Base-by-base conservation (phyloP, 2,113 vertebrate species). In the Sebastes fasciatus region DNA sequence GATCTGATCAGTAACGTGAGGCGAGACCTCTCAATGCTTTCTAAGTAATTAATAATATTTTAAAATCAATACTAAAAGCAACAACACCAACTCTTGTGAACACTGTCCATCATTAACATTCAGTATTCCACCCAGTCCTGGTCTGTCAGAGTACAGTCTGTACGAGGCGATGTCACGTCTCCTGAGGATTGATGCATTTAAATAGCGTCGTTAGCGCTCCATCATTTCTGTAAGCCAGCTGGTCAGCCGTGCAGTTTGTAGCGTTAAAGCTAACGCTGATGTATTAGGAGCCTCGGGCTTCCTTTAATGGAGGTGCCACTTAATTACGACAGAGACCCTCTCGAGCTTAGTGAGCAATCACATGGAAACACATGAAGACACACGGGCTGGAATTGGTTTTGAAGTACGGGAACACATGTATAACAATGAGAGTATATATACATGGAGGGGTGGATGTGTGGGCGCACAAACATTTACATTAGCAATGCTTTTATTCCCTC, bases 261-360 rank as follows among this genome's bases (percentile, higher is more conserved):
- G 75, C 2, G 51, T 45, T 78, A 46, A 62, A 77, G 3, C 40
- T 75, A 34, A 73, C 12, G 3, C 42, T 75, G 26, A 88, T 82
- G 66, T 51, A 66, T 89, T 76, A 26, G 60, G 57, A 75, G 82
- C 78, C 68, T 3, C 4, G 8, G 81, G 87, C 79, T 48, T 74
- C 54, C 81, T 52, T 57, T 84, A 89, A 89, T 81, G 64, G 80
- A 78, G 61, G 34, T 60, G 79, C 75, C 79, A 67, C 80, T 88
- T 89, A 81, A 93, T 91, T 88, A 90, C 49, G 1, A 19, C 67
- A 80, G 68, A 71, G 77, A 52, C 70, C 75, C 77, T 79, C 81
- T 91, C 66, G 10, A 83, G 84, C 71, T 72, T 34, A 79, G 70
- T 13, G 57, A 82, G 76, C 63, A 78, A 69, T 88, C 70, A 57